Conservation (phyloP, 1,140 invertebrate species). For the Bombyx mori region DNA sequence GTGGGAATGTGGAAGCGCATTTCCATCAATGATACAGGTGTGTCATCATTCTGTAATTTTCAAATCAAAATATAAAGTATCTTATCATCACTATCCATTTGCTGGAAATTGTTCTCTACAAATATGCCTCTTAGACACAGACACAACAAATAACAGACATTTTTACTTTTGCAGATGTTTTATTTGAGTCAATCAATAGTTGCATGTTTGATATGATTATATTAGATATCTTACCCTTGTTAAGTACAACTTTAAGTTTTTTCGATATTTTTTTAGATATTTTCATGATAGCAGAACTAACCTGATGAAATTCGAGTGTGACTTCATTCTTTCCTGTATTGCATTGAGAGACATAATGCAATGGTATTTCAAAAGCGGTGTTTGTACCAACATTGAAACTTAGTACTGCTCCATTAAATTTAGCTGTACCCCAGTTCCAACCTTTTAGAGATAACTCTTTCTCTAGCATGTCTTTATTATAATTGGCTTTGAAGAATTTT, state of each 20-base stretch:
- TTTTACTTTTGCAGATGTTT: too few species aligned
- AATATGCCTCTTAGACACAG: too few species aligned
- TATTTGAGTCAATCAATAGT: too few species aligned
- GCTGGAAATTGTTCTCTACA: too few species aligned
- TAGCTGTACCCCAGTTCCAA: slow-evolving; percentile 99
- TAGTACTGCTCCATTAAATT: slow-evolving; percentile 92
- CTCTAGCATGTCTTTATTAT: slow-evolving; percentile 88
- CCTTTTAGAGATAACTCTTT: slow-evolving; percentile 96
- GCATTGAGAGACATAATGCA: slow-evolving; percentile 96
- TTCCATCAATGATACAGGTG: slow-evolving; percentile 95
- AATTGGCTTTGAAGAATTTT: slow-evolving; percentile 89
- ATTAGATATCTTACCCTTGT: too few species aligned
- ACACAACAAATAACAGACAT: too few species aligned
- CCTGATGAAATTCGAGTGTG: slow-evolving; percentile 97
- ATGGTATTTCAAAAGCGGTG: slow-evolving; percentile 96
- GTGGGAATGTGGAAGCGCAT: slow-evolving; percentile 98
- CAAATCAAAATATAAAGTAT: neutral
- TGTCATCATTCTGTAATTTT: slow-evolving; percentile 91
- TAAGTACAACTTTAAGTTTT: too few species aligned
- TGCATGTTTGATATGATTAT: too few species aligned
- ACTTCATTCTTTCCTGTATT: slow-evolving; percentile 99
- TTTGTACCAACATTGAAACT: slow-evolving; percentile 93
- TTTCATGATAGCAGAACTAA: slow-evolving; percentile 31
- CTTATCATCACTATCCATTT: too few species aligned
- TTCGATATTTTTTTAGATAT: neutral